Base-by-base conservation (phyloP, 2,113 vertebrate species). In the Erpornis zantholeuca region DNA sequence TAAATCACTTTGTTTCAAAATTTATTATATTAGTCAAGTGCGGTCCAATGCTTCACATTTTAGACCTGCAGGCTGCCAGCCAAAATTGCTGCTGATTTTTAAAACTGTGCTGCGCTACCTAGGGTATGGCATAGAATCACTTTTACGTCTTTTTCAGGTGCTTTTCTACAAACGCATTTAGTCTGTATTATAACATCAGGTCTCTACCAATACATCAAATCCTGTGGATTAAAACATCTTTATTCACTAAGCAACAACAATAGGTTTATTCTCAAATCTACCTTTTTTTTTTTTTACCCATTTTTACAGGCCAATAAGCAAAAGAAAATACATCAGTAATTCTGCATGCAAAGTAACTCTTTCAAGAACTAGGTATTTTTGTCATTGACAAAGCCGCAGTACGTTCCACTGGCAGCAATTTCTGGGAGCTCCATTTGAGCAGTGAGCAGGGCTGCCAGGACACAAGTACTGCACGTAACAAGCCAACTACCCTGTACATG, bases 341-440 rank as follows among this genome's bases (percentile, higher is more conserved):
- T 73, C 56, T n/a, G 52, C 44, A 81, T 71, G 47, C 86, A 86
- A 45, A 90, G 68, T 33, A 63, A 94, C 54, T 29, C 70, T 16
- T 63, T 29, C 38, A 31, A 65, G 59, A 80, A 40, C 14, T 49
- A 92, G 90, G 78, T 72, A 79, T 75, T 94, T 92, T 84, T 92
- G 75, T 72, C 68, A 76, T 2, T 90, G 88, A 77, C 71, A 82
- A 93, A 93, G 90, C 73, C 92, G 47, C 71, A 82, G 59, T 35
- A 50, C 33, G 23, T 60, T 78, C 68, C 77, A 77, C 82, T 90
- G 86, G 90, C 94, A 93, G 75, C 3, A 10, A 9, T 49, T 90
- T 75, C 92, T 87, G 88, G 84, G 87, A 92, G 90, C 87, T 63
- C 83, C 5, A 2, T 35, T 27, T 35, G 86, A 94, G 91, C 82